These are phyloP conservation scores for Kryphioiulus occultus DNA, from an alignment of 2,888 invertebrate species.

Conservation along the genomic window DNA sequence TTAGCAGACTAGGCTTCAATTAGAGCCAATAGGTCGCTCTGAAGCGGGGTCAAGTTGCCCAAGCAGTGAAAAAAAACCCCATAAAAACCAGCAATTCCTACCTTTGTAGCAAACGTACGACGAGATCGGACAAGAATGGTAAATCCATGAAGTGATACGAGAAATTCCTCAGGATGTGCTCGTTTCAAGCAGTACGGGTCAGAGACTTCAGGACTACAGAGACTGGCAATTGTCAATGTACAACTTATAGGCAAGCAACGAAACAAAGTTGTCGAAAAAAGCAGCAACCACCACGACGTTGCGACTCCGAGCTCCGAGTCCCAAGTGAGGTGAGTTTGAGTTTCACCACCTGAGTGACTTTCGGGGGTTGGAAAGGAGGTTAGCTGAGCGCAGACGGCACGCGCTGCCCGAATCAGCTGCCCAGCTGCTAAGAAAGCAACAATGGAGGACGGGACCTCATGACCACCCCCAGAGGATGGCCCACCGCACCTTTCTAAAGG, in stretches of 20 bases:
- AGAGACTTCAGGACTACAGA: background rate
- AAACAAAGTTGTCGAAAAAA: background rate
- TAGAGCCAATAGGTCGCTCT: too few relatives aligned
- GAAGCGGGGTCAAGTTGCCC: too few relatives aligned
- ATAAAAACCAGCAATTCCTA: too few relatives aligned
- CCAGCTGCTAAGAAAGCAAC: background rate
- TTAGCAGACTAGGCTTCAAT: too few relatives aligned
- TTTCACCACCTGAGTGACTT: background rate
- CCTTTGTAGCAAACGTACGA: slow-evolving; percentile 40
- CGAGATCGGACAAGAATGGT: slow-evolving; percentile 38
- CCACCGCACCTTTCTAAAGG: background rate
- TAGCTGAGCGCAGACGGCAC: slow-evolving; percentile 29
- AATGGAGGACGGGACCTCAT: background rate
- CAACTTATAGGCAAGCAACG: background rate
- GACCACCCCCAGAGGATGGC: background rate
- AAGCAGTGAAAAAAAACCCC: background rate
- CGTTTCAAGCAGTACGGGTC: too few relatives aligned
- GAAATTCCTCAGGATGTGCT: background rate
- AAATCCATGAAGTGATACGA: slow-evolving; percentile 39
- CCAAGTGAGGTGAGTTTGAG: background rate
- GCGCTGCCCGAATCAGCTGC: background rate
- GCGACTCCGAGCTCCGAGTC: background rate
- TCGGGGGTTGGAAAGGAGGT: background rate
- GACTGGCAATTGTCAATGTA: background rate
- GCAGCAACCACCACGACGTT: background rate